These are phyloP conservation scores for Nomada ruficornis DNA, from an alignment of 2,888 invertebrate species.

Conservation along the genomic window DNA sequence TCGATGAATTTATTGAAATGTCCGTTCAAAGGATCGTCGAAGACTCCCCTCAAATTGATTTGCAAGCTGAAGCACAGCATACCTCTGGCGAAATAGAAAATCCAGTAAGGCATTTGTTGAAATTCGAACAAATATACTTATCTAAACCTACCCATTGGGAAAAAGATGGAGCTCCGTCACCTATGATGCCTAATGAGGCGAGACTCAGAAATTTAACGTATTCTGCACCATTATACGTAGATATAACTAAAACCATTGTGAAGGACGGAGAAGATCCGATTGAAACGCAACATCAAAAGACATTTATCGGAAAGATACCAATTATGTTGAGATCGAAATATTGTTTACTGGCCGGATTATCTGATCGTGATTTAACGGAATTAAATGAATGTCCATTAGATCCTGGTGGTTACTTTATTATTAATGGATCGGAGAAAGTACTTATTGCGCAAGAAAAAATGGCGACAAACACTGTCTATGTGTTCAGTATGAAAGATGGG, in stretches of 20 bases:
- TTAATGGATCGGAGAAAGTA: constrained; percentile 99
- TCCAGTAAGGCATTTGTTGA: constrained; percentile 93
- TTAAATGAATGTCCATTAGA: constrained; percentile 99
- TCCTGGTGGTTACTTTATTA: constrained; percentile 99
- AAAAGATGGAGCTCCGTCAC: constrained; percentile 99
- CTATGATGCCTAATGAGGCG: constrained; percentile 99
- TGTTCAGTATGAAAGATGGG: constrained; percentile 99
- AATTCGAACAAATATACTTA: constrained; percentile 99
- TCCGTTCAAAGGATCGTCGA: constrained; percentile 99
- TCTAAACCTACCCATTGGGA: constrained; percentile 99
- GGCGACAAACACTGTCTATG: constrained; percentile 99
- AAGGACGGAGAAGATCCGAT: constrained; percentile 96
- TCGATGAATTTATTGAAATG: constrained; percentile 99
- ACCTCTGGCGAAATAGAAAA: constrained; percentile 96
- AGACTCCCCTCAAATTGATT: constrained; percentile 98
- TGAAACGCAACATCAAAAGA: constrained; percentile 88
- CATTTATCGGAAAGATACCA: constrained; percentile 94
- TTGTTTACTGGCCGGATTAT: constrained; percentile 96
- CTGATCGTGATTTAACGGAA: constrained; percentile 99
- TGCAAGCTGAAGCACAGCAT: constrained; percentile 99
- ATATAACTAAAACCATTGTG: constrained; percentile 98
- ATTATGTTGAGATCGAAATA: constrained; percentile 99
- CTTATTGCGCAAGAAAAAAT: constrained; percentile 99
- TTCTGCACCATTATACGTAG: constrained; percentile 99
- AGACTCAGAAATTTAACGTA: constrained; percentile 98